Conservation (phyloP, 2,797 vertebrate species). For the Pachyuromys duprasi region DNA sequence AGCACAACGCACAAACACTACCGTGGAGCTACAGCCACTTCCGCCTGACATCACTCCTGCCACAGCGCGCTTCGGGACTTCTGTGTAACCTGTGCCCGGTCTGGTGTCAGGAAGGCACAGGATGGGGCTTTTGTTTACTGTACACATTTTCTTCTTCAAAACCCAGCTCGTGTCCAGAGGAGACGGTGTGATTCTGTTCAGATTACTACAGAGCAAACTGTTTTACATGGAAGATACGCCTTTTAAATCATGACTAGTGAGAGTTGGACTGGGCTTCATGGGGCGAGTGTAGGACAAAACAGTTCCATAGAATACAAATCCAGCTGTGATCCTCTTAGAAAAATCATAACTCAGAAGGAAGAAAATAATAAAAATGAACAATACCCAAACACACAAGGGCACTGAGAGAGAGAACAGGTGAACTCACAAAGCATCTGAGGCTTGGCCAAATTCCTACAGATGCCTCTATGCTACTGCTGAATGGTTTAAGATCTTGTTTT, state of each 20-base stretch:
- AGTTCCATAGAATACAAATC: background rate
- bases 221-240: background rate
- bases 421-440: conserved; percentile 17
- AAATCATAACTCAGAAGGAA: background rate
- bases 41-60: background rate
- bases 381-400: background rate
- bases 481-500: background rate
- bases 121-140: background rate
- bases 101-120: background rate
- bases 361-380: conserved; percentile 16
- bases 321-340: conserved; percentile 1
- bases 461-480: conserved; percentile 8
- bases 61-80: background rate
- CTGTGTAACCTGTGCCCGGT: background rate
- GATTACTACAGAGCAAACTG: background rate
- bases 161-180: background rate
- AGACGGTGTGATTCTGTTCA: background rate
- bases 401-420: background rate
- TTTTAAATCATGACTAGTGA: background rate
- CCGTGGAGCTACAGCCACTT: background rate
- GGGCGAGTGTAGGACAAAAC: background rate
- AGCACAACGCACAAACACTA: background rate
- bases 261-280: background rate
- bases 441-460: background rate
- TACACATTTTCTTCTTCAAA: background rate